Base-by-base conservation (phyloP, 2,888 invertebrate species). In the Tipula unca region DNA sequence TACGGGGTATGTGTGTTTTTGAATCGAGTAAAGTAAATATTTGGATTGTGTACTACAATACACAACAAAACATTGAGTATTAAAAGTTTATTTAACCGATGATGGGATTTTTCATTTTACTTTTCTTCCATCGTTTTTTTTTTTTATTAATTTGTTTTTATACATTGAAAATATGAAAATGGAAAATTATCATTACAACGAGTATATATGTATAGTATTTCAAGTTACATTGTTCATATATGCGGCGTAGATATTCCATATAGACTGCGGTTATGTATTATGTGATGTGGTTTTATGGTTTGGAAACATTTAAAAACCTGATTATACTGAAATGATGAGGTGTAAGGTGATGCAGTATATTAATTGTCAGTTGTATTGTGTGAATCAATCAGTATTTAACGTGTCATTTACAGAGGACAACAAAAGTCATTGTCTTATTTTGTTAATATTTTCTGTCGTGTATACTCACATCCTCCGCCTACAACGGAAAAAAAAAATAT, bases 81-180 rank as follows among this genome's bases (percentile, higher is more conserved):
- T 69, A 69, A 48, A 69, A 69, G 69, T 69, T 69, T 69, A 69
- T 69, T 69, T 69, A 69, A 69, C 69, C 69, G 69, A 25, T 69
- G 69, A 69, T 69, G 69, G 25, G 69, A 69, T 69, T 69, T 69
- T 25, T 25, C 69, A 69, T 69, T 69, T 17, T 69, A 3, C 25
- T 25, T 10, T 48, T 48, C 48, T n/a, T 48, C 17, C 4, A 48
- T 48, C 48, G 48, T 17, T n/a, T 48, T 3, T 48, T 48, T 25
- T 69, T 20, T 4, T 48, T 32, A 32, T 32, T 32, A 32, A 32
- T 32, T 32, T 32, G 32, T 32, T 48, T 4, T 17, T 25, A 8
- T 69, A 14, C 3, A 25, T 69, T 69, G 69, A 20, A 48, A 25
- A 69, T 69, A 69, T 69, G 69, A 69, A 69, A 69, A 69, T 69